Evolutionary conservation across 2,888 invertebrate species (phyloP).

Genomic region (Phasia obesa): DNA sequence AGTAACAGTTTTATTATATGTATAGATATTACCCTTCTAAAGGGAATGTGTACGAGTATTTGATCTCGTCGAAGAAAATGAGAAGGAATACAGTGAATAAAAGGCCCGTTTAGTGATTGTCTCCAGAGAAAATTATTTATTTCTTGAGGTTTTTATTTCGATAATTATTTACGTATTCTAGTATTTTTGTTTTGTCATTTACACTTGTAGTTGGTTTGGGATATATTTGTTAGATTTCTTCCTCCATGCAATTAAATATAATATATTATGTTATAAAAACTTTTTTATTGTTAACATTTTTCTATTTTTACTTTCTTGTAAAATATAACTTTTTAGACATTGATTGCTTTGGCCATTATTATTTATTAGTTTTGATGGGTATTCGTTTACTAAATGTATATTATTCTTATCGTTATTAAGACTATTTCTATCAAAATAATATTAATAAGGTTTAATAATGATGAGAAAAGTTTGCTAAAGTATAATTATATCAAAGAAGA

Average conservation of each 20-base stretch:
- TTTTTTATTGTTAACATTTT: conserved; percentile 32
- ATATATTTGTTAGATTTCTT: neutral
- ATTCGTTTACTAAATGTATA: conserved; percentile 41
- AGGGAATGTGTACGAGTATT: no score
- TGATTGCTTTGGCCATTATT: conserved; percentile 56
- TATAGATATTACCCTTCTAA: no score
- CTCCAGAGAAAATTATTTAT: no score
- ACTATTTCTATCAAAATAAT: conserved; percentile 40
- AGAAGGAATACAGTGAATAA: no score
- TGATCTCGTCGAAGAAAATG: no score
- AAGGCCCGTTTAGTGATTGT: no score
- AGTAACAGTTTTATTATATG: no score
- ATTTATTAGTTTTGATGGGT: conserved; percentile 58
- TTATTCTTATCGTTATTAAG: conserved; percentile 17
- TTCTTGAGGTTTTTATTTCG: no score
- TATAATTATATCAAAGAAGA: conserved; percentile 1
- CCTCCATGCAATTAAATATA: conserved; percentile 46
- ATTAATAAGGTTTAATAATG: conserved; percentile 55
- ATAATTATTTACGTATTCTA: conserved; percentile 24
- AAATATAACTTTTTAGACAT: conserved; percentile 52
- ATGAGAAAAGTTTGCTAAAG: conserved; percentile 37
- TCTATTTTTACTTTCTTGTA: neutral
- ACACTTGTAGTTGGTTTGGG: conserved; percentile 47
- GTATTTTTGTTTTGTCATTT: conserved; percentile 30
- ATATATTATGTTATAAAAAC: conserved; percentile 51